Evolutionary conservation across 2,113 vertebrate genomes (phyloP).

Genomic region (Micronycteris hirsuta): DNA sequence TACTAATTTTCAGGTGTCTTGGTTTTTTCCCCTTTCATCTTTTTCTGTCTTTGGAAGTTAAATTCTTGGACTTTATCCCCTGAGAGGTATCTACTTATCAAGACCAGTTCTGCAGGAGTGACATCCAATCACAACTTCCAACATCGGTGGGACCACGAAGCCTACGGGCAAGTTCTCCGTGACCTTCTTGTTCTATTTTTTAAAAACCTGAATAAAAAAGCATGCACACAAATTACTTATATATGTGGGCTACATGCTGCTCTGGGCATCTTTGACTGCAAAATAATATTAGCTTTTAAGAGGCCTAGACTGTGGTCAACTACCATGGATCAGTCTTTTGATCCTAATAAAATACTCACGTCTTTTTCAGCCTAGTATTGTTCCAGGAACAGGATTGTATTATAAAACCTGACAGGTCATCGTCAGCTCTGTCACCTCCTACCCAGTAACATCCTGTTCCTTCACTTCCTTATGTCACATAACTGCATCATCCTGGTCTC

Average conservation of each 20-base stretch:
- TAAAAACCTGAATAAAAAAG: background rate
- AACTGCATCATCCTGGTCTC: background rate
- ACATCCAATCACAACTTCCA: background rate
- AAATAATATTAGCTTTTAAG: background rate
- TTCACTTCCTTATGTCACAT: background rate
- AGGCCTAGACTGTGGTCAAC: background rate
- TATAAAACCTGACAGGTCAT: background rate
- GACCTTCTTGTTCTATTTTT: background rate
- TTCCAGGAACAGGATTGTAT: background rate
- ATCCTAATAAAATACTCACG: background rate
- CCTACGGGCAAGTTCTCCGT: background rate
- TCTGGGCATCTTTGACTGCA: background rate
- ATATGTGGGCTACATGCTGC: background rate
- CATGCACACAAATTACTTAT: background rate
- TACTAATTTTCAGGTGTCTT: background rate
- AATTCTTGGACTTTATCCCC: background rate
- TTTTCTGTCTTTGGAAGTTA: background rate
- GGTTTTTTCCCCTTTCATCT: background rate
- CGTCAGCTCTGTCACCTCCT: background rate
- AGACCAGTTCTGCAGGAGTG: background rate
- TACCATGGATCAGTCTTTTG: background rate
- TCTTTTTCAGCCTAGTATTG: background rate
- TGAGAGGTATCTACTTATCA: background rate
- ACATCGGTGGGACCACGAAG: background rate
- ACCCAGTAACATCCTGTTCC: background rate